Percentiles rank a stretch among this genome's conserved stretches.
Conservation (phyloP, 2,113 vertebrate genomes). For the Semnopithecus entellus region DNA sequence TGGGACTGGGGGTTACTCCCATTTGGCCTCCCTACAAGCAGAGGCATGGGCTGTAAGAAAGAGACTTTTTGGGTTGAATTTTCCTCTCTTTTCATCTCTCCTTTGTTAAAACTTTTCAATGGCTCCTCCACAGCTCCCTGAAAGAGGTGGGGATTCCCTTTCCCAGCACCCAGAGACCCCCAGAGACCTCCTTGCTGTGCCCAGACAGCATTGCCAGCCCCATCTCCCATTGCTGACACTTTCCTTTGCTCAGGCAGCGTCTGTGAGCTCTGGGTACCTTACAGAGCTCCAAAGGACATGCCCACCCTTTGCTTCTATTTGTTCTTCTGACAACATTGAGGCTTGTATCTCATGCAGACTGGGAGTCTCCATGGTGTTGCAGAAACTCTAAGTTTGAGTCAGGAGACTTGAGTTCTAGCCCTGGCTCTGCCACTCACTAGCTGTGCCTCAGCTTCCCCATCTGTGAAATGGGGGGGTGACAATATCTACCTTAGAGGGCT, state of each 20-base stretch:
- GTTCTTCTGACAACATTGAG: background rate
- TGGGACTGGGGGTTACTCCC: background rate
- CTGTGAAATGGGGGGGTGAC: background rate
- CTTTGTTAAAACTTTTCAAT: background rate
- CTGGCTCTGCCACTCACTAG: background rate
- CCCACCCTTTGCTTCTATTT: background rate
- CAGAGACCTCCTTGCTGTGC: background rate
- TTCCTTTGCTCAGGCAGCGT: background rate
- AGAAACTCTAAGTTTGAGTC: background rate
- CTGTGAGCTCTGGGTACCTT: background rate
- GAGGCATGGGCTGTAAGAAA: background rate
- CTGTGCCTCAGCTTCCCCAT: background rate
- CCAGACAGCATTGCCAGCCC: background rate
- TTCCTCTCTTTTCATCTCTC: background rate
- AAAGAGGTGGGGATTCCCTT: background rate
- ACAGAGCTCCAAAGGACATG: background rate
- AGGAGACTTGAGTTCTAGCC: background rate
- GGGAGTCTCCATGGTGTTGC: background rate
- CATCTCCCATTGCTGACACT: background rate
- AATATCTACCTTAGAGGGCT: background rate
- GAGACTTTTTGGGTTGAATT: background rate
- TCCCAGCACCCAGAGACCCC: background rate
- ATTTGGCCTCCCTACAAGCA: background rate
- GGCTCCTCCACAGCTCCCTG: background rate
- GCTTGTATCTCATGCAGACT: no score